Evolutionary conservation across 2,113 vertebrate species (phyloP), one percentile per base, ranked within the genome.

Genomic region (Tautogolabrus adspersus): DNA sequence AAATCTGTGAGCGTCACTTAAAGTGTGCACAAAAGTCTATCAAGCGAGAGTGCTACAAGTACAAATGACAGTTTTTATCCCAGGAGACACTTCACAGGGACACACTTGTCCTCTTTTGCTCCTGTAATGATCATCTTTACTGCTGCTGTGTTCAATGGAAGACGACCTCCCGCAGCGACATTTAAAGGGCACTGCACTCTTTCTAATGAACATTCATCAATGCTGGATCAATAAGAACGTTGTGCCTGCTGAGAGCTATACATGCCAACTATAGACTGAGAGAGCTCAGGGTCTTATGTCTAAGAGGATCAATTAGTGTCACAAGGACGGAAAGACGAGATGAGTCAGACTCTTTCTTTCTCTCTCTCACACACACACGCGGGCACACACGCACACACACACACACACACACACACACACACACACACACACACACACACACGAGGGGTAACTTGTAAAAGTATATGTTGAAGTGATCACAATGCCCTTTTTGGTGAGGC

Each of bases 151-250:
- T 75, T 9, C 5, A 55, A 76, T 54, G 46, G 61, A 58, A 55
- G 58, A 66, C 23, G 10, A 69, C 66, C 51, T 74, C 80, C 79
- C 49, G 56, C 66, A 4, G 71, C 2, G 79, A 18, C 62, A 51
- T 72, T 74, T 66, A 86, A 80, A 86, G 80, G 70, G n/a, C 77
- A 68, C 40, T 6, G 47, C 75, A 56, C 76, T 83, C 52, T 18
- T 60, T 66, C 69, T 37, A 58, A 51, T 77, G 66, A 79, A 65
- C 37, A 54, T 42, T 3, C 16, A 18, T 73, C 85, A 61, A 77
- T 88, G 60, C 11, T 5, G 13, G 9, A 85, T 88, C 77, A 66
- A 82, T 88, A 34, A 37, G 18, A 16, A 18, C 10, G 22, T 26
- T 47, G 51, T 10, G 22, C 13, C 68, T 58, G 72, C 67, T 75